Conservation (phyloP, 2,113 vertebrate species). For the Propithecus coquereli region DNA sequence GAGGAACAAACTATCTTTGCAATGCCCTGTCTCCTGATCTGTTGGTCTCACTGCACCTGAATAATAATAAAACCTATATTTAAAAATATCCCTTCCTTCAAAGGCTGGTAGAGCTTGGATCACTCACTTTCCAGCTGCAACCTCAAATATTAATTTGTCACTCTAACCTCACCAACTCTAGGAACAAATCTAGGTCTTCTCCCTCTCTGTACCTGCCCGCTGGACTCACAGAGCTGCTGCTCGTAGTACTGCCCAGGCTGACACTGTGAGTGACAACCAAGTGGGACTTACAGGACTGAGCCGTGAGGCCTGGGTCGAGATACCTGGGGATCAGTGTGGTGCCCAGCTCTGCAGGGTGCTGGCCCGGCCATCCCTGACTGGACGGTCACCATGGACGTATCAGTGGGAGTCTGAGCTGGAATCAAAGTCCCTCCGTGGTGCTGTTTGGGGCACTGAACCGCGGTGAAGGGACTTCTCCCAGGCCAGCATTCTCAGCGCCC, state of each 20-base stretch:
- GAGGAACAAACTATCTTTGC: neutral
- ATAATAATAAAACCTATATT: neutral
- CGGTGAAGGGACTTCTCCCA: neutral
- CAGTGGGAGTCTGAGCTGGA: neutral
- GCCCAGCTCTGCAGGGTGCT: rapidly evolving
- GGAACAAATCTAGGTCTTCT: neutral
- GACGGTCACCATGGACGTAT: neutral
- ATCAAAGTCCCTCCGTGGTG: no score
- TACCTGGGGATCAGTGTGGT: neutral
- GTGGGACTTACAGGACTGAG: rapidly evolving
- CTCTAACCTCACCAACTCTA: neutral
- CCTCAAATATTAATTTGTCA: neutral
- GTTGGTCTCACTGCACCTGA: neutral
- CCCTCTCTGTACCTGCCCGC: neutral
- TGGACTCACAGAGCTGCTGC: neutral
- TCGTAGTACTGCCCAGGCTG: neutral
- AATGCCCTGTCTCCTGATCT: neutral
- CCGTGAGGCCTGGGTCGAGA: neutral
- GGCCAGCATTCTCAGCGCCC: neutral
- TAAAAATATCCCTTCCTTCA: neutral
- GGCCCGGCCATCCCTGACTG: neutral
- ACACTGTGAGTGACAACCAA: neutral
- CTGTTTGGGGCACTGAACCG: neutral
- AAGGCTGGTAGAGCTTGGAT: neutral
- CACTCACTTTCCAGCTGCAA: neutral